These are phyloP conservation scores for Taenioides sp. DNA, from an alignment of 2,797 vertebrate genomes.

Conservation along the genomic window DNA sequence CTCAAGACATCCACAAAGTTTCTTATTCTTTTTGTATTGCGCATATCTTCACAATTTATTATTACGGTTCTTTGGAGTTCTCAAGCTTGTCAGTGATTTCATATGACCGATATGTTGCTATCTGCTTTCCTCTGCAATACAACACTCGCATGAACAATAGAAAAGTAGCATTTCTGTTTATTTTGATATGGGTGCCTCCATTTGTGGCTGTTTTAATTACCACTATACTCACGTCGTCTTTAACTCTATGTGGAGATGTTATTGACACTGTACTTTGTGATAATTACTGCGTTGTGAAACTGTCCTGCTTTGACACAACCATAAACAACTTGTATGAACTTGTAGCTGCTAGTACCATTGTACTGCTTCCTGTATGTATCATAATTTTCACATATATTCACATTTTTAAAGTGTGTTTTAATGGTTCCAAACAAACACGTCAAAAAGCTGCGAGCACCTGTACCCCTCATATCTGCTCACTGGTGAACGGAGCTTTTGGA, in stretches of 20 bases:
- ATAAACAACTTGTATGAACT: slow-evolving; percentile 30
- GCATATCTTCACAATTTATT: neutral
- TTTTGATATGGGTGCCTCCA: neutral
- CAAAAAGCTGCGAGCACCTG: slow-evolving; percentile 43
- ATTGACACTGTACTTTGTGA: slow-evolving; percentile 40
- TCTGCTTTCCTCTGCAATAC: neutral
- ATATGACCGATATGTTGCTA: slow-evolving; percentile 1
- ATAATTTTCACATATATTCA: slow-evolving; percentile 3
- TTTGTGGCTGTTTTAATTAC: neutral
- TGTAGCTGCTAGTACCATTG: rapidly evolving
- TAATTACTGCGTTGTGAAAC: slow-evolving; percentile 29
- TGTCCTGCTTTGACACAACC: slow-evolving; percentile 29
- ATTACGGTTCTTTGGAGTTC: neutral
- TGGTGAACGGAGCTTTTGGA: slow-evolving; percentile 28
- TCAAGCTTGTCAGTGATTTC: slow-evolving; percentile 5
- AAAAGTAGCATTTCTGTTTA: neutral
- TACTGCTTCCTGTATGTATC: neutral
- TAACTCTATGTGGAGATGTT: slow-evolving; percentile 35
- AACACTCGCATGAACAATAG: neutral
- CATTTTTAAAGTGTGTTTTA: slow-evolving; percentile 7
- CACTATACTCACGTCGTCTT: neutral
- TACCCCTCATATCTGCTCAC: slow-evolving; percentile 15
- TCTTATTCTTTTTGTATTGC: neutral
- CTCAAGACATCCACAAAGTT: neutral
- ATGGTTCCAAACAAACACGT: slow-evolving; percentile 14